Evolutionary conservation across 1,140 invertebrate species (phyloP).

Genomic region (Cryptotermes secundus): DNA sequence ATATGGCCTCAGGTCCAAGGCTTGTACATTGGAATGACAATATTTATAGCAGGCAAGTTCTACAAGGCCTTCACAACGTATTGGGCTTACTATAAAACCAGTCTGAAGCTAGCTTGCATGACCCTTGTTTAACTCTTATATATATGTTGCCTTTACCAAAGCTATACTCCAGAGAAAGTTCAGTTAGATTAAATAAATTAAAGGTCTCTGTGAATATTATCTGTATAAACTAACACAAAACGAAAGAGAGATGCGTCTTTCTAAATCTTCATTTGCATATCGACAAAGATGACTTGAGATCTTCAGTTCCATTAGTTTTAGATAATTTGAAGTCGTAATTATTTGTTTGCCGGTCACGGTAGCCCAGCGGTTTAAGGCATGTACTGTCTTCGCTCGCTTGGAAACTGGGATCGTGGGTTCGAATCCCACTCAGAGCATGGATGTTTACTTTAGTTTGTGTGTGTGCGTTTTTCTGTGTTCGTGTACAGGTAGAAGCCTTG

Average conservation of each 20-base stretch:
- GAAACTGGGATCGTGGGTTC: too few relatives aligned
- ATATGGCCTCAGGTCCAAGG: constrained; percentile 16
- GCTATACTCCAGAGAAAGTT: neutral
- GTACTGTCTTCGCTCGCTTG: too few relatives aligned
- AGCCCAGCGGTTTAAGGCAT: too few relatives aligned
- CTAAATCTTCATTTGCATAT: neutral
- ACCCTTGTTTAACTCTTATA: neutral
- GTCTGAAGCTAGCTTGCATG: neutral
- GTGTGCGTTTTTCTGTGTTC: too few relatives aligned
- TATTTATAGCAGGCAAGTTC: constrained; percentile 29
- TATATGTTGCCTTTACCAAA: neutral
- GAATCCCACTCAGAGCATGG: too few relatives aligned
- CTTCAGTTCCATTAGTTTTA: neutral
- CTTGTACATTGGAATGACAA: constrained; percentile 22
- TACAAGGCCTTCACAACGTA: constrained; percentile 18
- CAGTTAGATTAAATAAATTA: neutral
- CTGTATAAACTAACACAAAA: neutral
- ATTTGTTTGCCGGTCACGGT: neutral
- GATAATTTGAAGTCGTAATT: neutral
- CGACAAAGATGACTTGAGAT: neutral
- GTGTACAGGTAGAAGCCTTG: too few relatives aligned
- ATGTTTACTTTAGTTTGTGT: too few relatives aligned
- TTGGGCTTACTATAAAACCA: constrained; percentile 21
- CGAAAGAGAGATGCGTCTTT: neutral
- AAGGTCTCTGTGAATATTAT: too few relatives aligned